Base-by-base conservation (phyloP, 2,888 invertebrate species). In the Pristionchus mayeri region DNA sequence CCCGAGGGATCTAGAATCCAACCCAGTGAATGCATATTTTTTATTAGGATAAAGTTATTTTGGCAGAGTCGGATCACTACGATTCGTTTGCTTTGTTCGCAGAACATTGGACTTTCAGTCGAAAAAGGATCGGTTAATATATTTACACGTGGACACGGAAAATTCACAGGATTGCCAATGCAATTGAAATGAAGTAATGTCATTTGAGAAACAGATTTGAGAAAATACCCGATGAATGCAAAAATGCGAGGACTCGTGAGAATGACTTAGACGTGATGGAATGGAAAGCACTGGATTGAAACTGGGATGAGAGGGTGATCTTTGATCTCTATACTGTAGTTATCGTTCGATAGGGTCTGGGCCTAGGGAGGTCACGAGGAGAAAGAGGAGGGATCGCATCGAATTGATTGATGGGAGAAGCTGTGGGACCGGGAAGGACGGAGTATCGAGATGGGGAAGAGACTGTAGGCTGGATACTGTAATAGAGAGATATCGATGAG, bases 391-490 rank as follows among this genome's bases (percentile, higher is more conserved):
- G 76, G 1, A 76, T 44, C 27, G 76, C 27, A 48, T 76, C 48
- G 48, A 76, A 76, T 76, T 76, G 76, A 48, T 44, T 76, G 76
- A 76, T 48, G 24, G 76, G 76, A 76, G 48, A 48, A 27, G 76
- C 24, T 3, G 76, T 24, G 44, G 76, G 48, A 40, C 37, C 37
- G 27, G 44, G 76, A 76, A 48, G 76, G 50, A 76, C 24, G 6
- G 76, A 48, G 24, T 44, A 76, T n/a, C 48, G 76, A 76, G 76
- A 50, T 2, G 44, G 76, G 4, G 34, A 4, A 27, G 76, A 24
- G 16, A 37, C 21, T 27, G 76, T 24, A 0, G 76, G 76, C 16
- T 76, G 48, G 27, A 76, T 76, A 76, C 76, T 48, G 48, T 16
- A 76, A 76, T 48, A n/a, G n/a, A n/a, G n/a, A n/a, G n/a, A n/a